Conservation (phyloP, 2,113 vertebrate species). For the Myocastor coypus region DNA sequence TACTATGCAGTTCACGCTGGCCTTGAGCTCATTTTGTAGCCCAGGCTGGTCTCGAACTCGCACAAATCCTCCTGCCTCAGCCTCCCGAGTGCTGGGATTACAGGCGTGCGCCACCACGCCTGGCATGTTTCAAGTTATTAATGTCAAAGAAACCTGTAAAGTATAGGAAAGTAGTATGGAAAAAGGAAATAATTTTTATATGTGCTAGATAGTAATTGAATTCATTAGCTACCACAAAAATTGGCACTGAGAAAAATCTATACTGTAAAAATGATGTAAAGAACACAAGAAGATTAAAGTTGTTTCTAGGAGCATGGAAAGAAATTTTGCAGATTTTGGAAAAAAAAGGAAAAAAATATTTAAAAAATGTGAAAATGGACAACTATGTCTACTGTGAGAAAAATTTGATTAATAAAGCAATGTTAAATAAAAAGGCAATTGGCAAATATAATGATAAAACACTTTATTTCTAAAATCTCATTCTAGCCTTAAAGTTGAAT, state of each 20-base stretch:
- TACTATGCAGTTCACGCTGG: no score
- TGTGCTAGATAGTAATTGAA: background rate
- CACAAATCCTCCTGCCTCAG: no score
- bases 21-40: no score
- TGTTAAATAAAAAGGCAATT: background rate
- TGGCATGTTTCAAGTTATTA: constrained; percentile 8
- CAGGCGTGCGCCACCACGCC: no score
- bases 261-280: background rate
- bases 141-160: background rate
- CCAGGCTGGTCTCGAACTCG: no score
- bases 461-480: background rate
- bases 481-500: background rate
- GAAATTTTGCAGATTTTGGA: background rate
- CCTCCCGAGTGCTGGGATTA: no score
- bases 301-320: background rate
- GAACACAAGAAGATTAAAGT: background rate
- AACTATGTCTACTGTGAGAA: background rate
- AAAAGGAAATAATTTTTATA: background rate
- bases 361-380: background rate
- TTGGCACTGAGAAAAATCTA: background rate
- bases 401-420: background rate
- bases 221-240: constrained; percentile 31
- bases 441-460: background rate
- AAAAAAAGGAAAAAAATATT: constrained; percentile 33
- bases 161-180: background rate